phyloP scores from a whole-genome alignment of 2,888 invertebrate genomes.

The Himalopsyche kuldschensis region DNA sequence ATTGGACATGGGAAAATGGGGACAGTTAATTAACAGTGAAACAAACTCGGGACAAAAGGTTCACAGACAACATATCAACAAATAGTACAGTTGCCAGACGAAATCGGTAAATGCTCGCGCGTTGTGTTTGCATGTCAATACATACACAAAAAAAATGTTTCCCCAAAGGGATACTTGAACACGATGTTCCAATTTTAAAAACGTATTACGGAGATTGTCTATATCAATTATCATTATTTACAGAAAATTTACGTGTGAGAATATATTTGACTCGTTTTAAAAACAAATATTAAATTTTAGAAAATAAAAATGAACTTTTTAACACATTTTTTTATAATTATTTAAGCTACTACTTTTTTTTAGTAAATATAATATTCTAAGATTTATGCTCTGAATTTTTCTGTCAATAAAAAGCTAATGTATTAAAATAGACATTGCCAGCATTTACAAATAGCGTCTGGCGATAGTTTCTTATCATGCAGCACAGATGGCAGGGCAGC shows the following conservation, averaged over 20 bases:
- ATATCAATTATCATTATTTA: background rate
- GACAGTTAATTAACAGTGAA: background rate
- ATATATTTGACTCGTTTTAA: background rate
- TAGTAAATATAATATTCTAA: too few species aligned
- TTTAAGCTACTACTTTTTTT: too few species aligned
- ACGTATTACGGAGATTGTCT: background rate
- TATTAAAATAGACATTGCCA: background rate
- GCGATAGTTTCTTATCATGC: background rate
- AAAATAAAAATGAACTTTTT: background rate
- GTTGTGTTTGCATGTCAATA: background rate
- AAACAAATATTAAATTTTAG: background rate
- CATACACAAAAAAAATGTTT: background rate
- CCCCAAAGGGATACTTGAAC: background rate
- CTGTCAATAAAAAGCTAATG: too few species aligned
- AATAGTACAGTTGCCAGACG: background rate
- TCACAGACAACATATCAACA: background rate
- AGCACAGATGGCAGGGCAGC: constrained; percentile 1
- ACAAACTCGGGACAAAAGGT: background rate
- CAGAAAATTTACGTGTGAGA: background rate
- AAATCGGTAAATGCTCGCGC: background rate
- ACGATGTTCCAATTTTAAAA: background rate
- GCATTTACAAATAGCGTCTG: background rate
- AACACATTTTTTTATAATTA: too few species aligned
- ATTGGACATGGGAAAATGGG: background rate
- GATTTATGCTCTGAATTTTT: too few species aligned